A percentile compares a stretch with the other conserved stretches of the same genome.
Evolutionary conservation across 1,140 invertebrate species (phyloP).

Genomic region (Drosophila biarmipes): DNA sequence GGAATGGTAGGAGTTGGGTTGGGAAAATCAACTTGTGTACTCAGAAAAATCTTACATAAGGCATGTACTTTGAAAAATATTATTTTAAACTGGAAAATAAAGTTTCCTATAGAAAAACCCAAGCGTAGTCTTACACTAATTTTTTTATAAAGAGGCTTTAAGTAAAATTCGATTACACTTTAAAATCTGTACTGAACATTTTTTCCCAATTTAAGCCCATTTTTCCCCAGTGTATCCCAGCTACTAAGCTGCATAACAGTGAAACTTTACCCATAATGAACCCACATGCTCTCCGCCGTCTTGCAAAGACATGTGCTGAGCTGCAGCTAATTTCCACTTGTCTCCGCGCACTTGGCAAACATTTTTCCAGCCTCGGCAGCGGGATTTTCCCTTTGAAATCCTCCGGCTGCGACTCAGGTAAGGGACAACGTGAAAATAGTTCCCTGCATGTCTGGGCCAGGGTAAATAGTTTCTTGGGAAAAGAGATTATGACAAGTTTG

Average conservation of each 20-base stretch:
- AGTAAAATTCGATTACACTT: no score
- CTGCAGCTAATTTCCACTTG: constrained; percentile 71
- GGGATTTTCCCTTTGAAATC: constrained; percentile 70
- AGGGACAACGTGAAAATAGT: constrained; percentile 45
- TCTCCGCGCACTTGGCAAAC: constrained; percentile 44
- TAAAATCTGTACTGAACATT: background rate
- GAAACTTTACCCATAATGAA: constrained; percentile 48
- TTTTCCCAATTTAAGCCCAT: background rate
- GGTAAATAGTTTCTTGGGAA: constrained; percentile 80
- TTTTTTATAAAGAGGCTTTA: background rate
- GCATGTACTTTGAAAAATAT: background rate
- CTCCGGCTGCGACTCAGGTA: constrained; percentile 44
- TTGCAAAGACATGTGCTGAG: constrained; percentile 46
- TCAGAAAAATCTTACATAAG: constrained; percentile 1
- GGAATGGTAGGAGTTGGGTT: constrained; percentile 22
- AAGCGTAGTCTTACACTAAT: background rate
- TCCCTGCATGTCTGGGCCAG: constrained; percentile 27
- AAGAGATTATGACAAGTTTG: constrained; percentile 80
- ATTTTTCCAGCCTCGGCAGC: constrained; percentile 51
- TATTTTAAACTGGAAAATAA: background rate
- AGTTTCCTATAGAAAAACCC: background rate
- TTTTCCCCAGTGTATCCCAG: constrained; percentile 5
- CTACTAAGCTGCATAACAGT: constrained; percentile 32
- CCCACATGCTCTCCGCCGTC: constrained; percentile 29
- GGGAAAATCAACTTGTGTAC: constrained; percentile 31